Base-by-base conservation (phyloP, 2,888 invertebrate genomes). In the Kuschelorhynchus macadamiae region DNA sequence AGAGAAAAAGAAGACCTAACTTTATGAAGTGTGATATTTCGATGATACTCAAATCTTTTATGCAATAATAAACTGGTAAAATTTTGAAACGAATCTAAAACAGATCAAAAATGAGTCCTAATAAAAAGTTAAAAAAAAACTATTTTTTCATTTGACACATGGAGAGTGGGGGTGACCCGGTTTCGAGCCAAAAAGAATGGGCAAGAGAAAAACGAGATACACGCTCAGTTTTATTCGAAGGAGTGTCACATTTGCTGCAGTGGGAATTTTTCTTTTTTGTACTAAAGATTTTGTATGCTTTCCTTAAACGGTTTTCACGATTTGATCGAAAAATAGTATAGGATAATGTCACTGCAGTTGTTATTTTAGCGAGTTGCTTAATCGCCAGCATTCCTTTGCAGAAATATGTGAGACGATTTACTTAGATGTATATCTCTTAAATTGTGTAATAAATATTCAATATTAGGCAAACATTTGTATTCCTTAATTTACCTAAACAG, bases 251-350 rank as follows among this genome's bases (percentile, higher is more conserved):
- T 67, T 61, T 46, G 53, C 49, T 44, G 5, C 9, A 9, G 53
- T 52, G 53, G 62, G 49, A 59, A 46, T 47, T 39, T 60, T 66
- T 66, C 33, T 8, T n/a, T 11, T 25, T 8, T 7, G 21, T 33
- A n/a, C 32, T 49, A 36, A 47, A 18, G 42, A 64, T 66, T 66
- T 57, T 17, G 46, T 47, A 66, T 66, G 65, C 59, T 66, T 66
- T 66, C 65, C 46, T 59, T 36, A 25, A 25, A 52, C 17, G 50
- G 47, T 33, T 30, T 44, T 52, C 21, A 52, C 50, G 16, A 32
- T 25, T 44, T 36, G 2, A 36, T 30, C 30, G 36, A 50, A 61
- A 50, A 50, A 50, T 50, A 41, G 42, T 50, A 39, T 49, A 39
- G 49, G 39, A 59, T 59, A 59, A 49, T 59, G 46, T 46, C 44